Percentiles rank a stretch among this genome's conserved stretches.
Evolutionary conservation across 2,797 vertebrate genomes (phyloP).

Genomic region (Champsocephalus esox): DNA sequence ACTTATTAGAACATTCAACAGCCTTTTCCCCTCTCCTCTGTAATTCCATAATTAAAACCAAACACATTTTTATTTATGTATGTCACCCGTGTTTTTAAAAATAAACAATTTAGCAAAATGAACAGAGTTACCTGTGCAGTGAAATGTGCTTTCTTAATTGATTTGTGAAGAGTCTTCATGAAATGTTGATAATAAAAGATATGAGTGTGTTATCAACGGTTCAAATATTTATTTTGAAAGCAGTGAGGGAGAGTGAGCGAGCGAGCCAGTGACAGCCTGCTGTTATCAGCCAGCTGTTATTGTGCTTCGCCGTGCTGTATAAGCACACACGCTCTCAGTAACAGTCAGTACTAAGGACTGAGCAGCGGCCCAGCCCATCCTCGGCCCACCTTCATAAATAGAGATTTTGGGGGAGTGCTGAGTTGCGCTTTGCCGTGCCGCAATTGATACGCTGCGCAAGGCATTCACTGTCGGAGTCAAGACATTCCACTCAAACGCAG

Average conservation of each 20-base stretch:
- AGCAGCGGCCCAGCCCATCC: conserved; percentile 70
- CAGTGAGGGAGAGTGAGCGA: conserved; percentile 39
- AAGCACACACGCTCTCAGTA: conserved; percentile 87
- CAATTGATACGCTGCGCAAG: conserved; percentile 56
- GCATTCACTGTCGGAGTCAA: conserved; percentile 70
- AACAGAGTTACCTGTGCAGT: conserved; percentile 25
- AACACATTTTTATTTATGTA: conserved; percentile 66
- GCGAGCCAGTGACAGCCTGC: conserved; percentile 67
- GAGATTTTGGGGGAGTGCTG: conserved; percentile 73
- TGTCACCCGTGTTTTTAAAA: conserved; percentile 46
- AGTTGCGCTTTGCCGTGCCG: conserved; percentile 56
- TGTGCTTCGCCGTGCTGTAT: conserved; percentile 78
- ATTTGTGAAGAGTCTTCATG: not conserved
- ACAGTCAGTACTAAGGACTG: conserved; percentile 88
- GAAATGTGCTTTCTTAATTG: not conserved
- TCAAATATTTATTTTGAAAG: conserved; percentile 35
- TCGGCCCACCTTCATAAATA: conserved; percentile 80
- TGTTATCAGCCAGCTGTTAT: conserved; percentile 85
- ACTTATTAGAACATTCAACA: conserved; percentile 74
- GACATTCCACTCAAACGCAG: conserved; percentile 70
- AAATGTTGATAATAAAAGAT: conserved; percentile 15
- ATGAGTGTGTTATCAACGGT: not conserved
- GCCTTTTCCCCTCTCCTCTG: conserved; percentile 29
- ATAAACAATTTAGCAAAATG: conserved; percentile 49
- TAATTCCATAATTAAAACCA: conserved; percentile 73